Base-by-base conservation (phyloP, 2,113 vertebrate genomes). In the Megaleporinus macrocephalus region DNA sequence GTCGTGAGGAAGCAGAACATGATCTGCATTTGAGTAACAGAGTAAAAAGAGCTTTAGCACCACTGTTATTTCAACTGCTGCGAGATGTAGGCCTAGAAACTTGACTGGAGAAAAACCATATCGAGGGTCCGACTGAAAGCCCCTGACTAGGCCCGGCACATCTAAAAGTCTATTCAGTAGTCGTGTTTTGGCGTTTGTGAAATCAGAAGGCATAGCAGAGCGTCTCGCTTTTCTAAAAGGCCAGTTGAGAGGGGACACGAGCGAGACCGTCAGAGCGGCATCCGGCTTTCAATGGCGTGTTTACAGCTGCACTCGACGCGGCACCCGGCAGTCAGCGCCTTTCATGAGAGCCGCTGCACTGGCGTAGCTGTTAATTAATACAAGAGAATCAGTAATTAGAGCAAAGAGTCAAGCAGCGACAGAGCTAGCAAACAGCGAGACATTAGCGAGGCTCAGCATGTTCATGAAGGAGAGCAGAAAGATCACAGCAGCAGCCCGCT, bases 301-400 rank as follows among this genome's bases (percentile, higher is more conserved):
- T 82, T 82, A 70, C 63, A 47, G 72, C n/a, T n/a, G 49, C 44
- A 26, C 47, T 76, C 16, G 51, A 71, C 53, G 69, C 69, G 73
- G 72, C 73, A 71, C 81, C 30, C 36, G 59, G 81, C 69, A 9
- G 69, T 73, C 12, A 69, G 55, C 59, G 49, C 33, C 66, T 80
- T 86, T 77, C 3, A 73, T 72, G 62, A 24, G 26, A 72, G 81
- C 71, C 27, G 29, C 73, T 9, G 61, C 36, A 61, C 59, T 78
- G 73, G 30, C 41, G 9, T 70, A 41, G 65, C 55, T 80, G 73
- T 80, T 80, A 83, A 80, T 83, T 83, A 86, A 80, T 75, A 66
- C 63, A 7, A 77, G 27, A 80, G 33, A 55, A 80, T 59, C 36
- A 47, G 12, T 73, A 73, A 80, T 86, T 82, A 86, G 49, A 77